Evolutionary conservation across 35 echinoderm and acorn worm species (phyloP).

Genomic region (Ptychodera flava): DNA sequence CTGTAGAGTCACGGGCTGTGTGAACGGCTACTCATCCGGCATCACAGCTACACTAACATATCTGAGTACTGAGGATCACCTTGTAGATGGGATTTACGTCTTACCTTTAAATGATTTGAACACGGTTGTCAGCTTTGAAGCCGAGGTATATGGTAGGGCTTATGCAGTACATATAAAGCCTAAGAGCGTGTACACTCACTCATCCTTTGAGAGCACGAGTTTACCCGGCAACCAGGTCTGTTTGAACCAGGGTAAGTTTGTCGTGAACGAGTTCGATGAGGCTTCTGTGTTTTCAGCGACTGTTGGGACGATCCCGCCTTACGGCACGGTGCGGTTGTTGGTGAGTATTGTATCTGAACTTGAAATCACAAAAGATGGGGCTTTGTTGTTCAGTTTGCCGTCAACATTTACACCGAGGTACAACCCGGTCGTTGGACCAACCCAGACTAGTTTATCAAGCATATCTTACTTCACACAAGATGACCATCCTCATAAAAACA

Average conservation of each 20-base stretch:
- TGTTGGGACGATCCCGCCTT: constrained; percentile 87
- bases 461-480: not conserved
- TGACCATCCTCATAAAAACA: constrained; percentile 20
- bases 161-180: constrained; percentile 84
- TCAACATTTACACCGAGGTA: constrained; percentile 80
- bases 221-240: constrained; percentile 27
- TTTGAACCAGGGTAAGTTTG: constrained; percentile 83
- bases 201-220: constrained; percentile 28
- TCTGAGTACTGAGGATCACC: constrained; percentile 90
- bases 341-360: constrained; percentile 81
- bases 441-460: not conserved
- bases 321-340: constrained; percentile 69
- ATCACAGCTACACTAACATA: constrained; percentile 80
- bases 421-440: not conserved
- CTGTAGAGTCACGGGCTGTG: constrained; percentile 63
- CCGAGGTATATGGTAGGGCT: constrained; percentile 60
- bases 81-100: constrained; percentile 87
- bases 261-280: constrained; percentile 75
- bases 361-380: constrained; percentile 37
- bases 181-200: constrained; percentile 72
- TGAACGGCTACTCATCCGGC: constrained; percentile 83
- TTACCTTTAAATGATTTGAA: constrained; percentile 66
- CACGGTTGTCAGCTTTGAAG: constrained; percentile 84
- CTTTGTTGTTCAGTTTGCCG: constrained; percentile 48
- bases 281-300: constrained; percentile 80